Evolutionary conservation across 2,888 invertebrate species (phyloP), one percentile per base, ranked within the genome.

Genomic region (Drosophila pegasa): DNA sequence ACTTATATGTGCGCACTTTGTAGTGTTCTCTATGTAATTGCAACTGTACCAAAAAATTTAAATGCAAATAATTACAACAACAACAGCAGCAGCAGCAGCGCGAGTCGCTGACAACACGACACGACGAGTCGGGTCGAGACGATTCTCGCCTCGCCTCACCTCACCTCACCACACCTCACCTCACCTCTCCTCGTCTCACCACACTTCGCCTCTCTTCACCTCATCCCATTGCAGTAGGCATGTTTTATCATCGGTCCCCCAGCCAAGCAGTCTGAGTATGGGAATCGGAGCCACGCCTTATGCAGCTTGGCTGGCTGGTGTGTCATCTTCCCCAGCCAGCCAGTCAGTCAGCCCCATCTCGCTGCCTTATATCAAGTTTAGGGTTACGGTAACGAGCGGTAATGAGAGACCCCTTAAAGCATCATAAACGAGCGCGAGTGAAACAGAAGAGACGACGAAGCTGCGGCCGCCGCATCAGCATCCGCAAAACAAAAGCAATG

Each of bases 201-300:
- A 16, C 27, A 14, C 2, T 1, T 40, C 4, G 20, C 18, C 3
- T 12, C 20, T 18, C 20, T 2, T 40, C 25, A 2, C n/a, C n/a
- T 20, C 47, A n/a, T n/a, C n/a, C n/a, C 22, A 29, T 14, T 35
- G 62, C 63, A 62, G 35, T 80, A 73, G 37, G 69, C 71, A 71
- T 60, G 56, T 74, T 74, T 51, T 61, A 38, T 57, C 25, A 60
- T 29, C 38, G 48, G 25, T 35, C 35, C 50, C 50, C 40, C 50
- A 59, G 71, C 59, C 66, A 62, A 29, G 45, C 64, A 61, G 65
- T 67, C 69, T 73, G 70, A 52, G 52, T 65, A 51, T 65, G 27
- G 62, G 55, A 63, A 56, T 55, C 61, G 60, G 67, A 78, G 63
- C 89, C 84, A 88, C 89, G 89, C 84, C 84, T 85, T 89, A 71